A percentile compares a stretch with the other conserved stretches of the same genome.
These are phyloP conservation scores for Synanthedon tipuliformis DNA, from an alignment of 2,888 invertebrate genomes.

Conservation along the genomic window DNA sequence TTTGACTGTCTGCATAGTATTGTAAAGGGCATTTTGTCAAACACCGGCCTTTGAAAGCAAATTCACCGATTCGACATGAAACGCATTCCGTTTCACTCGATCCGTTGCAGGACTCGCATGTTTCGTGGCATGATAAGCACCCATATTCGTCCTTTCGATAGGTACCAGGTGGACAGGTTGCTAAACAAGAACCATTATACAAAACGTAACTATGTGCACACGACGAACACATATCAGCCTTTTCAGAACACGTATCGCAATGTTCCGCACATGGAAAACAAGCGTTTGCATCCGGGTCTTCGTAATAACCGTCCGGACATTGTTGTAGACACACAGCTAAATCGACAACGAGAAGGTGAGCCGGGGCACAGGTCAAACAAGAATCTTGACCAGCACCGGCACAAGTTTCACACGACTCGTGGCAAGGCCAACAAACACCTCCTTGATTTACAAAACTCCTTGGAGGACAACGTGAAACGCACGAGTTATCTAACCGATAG, in stretches of 20 bases:
- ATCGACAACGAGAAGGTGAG: slow-evolving; percentile 84
- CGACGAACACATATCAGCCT: slow-evolving; percentile 86
- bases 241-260: slow-evolving; percentile 86
- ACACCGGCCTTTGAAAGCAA: slow-evolving; percentile 79
- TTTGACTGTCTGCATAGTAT: slow-evolving; percentile 80
- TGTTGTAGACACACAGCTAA: slow-evolving; percentile 87
- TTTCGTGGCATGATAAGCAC: slow-evolving; percentile 81
- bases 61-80: slow-evolving; percentile 79
- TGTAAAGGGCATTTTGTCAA: slow-evolving; percentile 78
- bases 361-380: slow-evolving; percentile 86
- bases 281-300: slow-evolving; percentile 80
- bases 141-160: slow-evolving; percentile 89
- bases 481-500: slow-evolving; percentile 85
- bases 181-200: slow-evolving; percentile 85
- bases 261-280: slow-evolving; percentile 90
- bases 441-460: slow-evolving; percentile 85
- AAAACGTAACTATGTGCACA: slow-evolving; percentile 90
- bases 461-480: slow-evolving; percentile 86
- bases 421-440: slow-evolving; percentile 87
- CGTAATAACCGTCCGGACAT: slow-evolving; percentile 90
- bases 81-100: slow-evolving; percentile 82
- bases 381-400: slow-evolving; percentile 89
- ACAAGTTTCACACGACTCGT: slow-evolving; percentile 90
- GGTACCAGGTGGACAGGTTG: slow-evolving; percentile 84
- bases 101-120: slow-evolving; percentile 86